Percentiles rank a stretch among this genome's conserved stretches.
phyloP scores from a whole-genome alignment of 2,797 vertebrate genomes.

The Streptopelia turtur region DNA sequence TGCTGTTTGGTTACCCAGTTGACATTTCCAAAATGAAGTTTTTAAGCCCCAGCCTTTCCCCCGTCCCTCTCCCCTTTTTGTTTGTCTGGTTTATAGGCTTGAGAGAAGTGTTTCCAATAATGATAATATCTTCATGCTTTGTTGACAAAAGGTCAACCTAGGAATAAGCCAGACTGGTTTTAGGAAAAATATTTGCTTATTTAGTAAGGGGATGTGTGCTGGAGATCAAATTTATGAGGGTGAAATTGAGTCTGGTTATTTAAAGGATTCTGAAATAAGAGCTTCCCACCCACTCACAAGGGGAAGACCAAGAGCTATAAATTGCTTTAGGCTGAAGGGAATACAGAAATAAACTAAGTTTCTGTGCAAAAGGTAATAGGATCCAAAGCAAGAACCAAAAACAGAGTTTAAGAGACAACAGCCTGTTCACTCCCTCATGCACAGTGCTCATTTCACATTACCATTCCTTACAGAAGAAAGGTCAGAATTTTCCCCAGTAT shows the following conservation, averaged over 20 bases:
- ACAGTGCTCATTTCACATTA: neutral
- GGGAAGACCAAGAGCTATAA: constrained; percentile 37
- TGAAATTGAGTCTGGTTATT: constrained; percentile 63
- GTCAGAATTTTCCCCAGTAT: neutral
- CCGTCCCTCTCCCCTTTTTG: neutral
- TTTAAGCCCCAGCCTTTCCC: neutral
- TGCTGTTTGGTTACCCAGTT: constrained; percentile 30
- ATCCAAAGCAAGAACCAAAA: constrained; percentile 39
- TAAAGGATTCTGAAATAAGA: constrained; percentile 69
- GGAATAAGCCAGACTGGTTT: constrained; percentile 61
- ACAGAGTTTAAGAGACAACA: neutral
- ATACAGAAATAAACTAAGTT: constrained; percentile 40
- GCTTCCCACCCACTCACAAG: constrained; percentile 57
- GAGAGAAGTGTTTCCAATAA: constrained; percentile 51
- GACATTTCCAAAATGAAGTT: constrained; percentile 54
- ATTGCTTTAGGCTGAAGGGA: constrained; percentile 48
- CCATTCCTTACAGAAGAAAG: neutral
- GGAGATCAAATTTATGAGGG: constrained; percentile 66
- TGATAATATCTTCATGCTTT: constrained; percentile 51
- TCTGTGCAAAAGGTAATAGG: constrained; percentile 47
- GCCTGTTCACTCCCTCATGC: neutral
- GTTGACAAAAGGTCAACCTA: constrained; percentile 64
- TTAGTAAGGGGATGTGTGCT: constrained; percentile 57
- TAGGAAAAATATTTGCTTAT: constrained; percentile 65
- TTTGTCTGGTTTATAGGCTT: constrained; percentile 37